Conservation (phyloP, 1,140 invertebrate genomes). For the Trissolcus basalis region DNA sequence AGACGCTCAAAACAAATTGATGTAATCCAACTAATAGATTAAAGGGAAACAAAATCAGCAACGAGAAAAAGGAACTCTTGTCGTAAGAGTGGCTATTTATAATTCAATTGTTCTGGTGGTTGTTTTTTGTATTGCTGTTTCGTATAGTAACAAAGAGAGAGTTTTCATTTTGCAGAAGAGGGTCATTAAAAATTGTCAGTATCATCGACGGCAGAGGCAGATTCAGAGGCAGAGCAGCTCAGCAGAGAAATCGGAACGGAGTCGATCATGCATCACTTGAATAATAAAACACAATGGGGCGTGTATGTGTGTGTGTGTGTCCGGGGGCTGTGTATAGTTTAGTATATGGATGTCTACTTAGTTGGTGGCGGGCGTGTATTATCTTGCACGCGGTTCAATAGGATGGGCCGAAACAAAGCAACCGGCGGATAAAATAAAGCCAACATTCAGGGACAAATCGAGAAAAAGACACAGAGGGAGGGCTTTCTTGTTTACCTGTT, state of each 20-base stretch:
- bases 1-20: too few species aligned
- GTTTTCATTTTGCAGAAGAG: constrained; percentile 7
- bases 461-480: constrained; percentile 65
- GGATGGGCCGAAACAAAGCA: constrained; percentile 71
- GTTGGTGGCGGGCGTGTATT: constrained; percentile 64
- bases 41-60: too few species aligned
- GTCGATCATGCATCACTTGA: constrained; percentile 50
- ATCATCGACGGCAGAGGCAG: constrained; percentile 30
- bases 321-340: constrained; percentile 63
- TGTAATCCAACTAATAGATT: too few species aligned
- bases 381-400: constrained; percentile 71
- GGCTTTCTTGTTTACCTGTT: constrained; percentile 56
- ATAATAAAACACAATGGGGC: constrained; percentile 42
- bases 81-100: too few species aligned
- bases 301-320: constrained; percentile 2
- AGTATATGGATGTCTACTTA: constrained; percentile 65
- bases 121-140: too few species aligned
- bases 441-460: constrained; percentile 68
- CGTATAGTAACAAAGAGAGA: too few species aligned
- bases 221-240: constrained; percentile 17
- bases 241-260: constrained; percentile 33
- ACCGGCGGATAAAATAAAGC: constrained; percentile 71
- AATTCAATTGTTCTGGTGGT: too few species aligned
- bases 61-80: too few species aligned
- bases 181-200: constrained; percentile 21